Percentiles rank a stretch among this genome's conserved stretches.
Conservation (phyloP, 2,113 vertebrate genomes). For the Pituophis catenifer region DNA sequence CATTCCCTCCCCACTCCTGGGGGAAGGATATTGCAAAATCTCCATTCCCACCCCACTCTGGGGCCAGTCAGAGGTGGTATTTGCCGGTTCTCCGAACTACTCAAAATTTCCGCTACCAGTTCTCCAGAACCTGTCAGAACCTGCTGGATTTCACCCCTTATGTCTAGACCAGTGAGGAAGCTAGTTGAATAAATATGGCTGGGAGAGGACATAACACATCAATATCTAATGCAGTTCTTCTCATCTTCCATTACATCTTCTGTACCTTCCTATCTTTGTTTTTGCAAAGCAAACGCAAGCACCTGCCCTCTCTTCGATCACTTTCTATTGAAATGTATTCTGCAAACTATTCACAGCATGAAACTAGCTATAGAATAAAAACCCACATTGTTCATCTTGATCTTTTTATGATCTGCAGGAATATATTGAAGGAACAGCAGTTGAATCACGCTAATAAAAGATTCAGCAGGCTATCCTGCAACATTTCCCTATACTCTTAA, state of each 20-base stretch:
- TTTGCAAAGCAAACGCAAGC: slow-evolving; percentile 3
- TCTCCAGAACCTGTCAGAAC: too few species aligned
- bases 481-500: background rate
- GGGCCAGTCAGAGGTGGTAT: too few species aligned
- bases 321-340: background rate
- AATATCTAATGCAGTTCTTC: background rate
- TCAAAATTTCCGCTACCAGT: too few species aligned
- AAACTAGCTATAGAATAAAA: background rate
- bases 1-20: too few species aligned
- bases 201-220: background rate
- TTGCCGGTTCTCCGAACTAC: too few species aligned
- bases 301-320: background rate
- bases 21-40: too few species aligned
- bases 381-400: background rate
- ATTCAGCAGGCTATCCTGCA: background rate
- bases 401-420: background rate
- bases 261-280: background rate
- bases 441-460: background rate
- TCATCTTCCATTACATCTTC: background rate
- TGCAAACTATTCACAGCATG: background rate
- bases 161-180: background rate
- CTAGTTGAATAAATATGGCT: background rate
- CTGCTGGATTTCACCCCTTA: too few species aligned
- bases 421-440: background rate
- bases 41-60: too few species aligned